Evolutionary conservation across 2,888 invertebrate species (phyloP).

Genomic region (Epistrophe grossulariae): DNA sequence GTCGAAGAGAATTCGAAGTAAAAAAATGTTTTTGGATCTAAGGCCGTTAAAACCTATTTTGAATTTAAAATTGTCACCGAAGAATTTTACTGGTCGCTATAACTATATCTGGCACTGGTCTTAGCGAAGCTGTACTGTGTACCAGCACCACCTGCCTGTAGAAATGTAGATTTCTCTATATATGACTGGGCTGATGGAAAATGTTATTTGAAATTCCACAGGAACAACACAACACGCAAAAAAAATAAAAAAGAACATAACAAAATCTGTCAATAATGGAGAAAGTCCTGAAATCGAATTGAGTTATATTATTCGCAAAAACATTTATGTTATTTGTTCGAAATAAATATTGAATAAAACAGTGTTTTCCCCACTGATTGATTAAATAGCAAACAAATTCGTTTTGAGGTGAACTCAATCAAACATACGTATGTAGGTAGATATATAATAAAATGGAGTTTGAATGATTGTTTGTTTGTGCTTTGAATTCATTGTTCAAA

Average conservation of each 20-base stretch:
- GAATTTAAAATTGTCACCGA: too few relatives aligned
- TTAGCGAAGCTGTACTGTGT: not conserved
- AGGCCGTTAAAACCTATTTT: too few relatives aligned
- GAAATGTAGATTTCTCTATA: not conserved
- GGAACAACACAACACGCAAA: not conserved
- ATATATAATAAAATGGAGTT: not conserved
- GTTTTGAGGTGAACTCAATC: constrained; percentile 39
- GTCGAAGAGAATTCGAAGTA: too few relatives aligned
- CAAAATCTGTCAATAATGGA: constrained; percentile 30
- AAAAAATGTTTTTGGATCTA: too few relatives aligned
- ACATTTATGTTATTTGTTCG: constrained; percentile 19
- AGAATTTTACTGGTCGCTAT: too few relatives aligned
- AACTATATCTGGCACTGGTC: too few relatives aligned
- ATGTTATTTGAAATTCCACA: constrained; percentile 24
- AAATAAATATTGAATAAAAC: constrained; percentile 47
- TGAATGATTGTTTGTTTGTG: not conserved
- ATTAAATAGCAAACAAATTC: constrained; percentile 47
- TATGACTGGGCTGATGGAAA: constrained; percentile 3
- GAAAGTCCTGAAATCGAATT: constrained; percentile 38
- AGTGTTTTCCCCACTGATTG: constrained; percentile 47
- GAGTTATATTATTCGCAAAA: not conserved
- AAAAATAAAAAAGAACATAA: constrained; percentile 4
- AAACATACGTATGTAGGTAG: not conserved
- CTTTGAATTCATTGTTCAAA: constrained; percentile 1
- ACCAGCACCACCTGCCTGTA: not conserved